These are phyloP conservation scores for Paradoxurus hermaphroditus DNA, from an alignment of 2,113 vertebrate genomes.

Conservation along the genomic window DNA sequence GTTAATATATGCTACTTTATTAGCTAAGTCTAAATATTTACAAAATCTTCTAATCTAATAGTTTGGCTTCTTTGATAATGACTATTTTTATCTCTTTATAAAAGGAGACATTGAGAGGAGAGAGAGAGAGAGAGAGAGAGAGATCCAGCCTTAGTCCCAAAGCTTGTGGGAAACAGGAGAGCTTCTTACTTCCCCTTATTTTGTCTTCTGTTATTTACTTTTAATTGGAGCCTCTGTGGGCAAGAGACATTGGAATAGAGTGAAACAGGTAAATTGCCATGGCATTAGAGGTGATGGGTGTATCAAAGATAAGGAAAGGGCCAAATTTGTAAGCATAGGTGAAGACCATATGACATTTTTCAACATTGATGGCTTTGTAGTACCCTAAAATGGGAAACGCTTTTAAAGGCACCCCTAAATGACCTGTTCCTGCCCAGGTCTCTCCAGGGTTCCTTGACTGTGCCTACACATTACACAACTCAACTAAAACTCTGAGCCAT, in stretches of 20 bases:
- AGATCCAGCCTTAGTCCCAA: not conserved
- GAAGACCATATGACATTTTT: not conserved
- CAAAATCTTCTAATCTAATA: not conserved
- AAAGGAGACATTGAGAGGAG: not conserved
- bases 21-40: constrained; percentile 48
- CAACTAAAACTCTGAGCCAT: not conserved
- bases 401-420: not conserved
- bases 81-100: not conserved
- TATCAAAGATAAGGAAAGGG: constrained; percentile 1
- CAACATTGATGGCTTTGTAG: not conserved
- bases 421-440: not conserved
- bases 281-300: not conserved
- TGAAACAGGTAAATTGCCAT: not conserved
- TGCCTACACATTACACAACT: not conserved
- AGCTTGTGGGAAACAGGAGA: not conserved
- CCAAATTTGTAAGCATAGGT: not conserved
- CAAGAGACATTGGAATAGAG: not conserved
- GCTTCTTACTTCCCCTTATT: not conserved
- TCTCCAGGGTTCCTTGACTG: not conserved
- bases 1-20: constrained; percentile 13
- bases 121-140: not conserved
- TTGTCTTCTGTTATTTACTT: constrained; percentile 1
- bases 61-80: not conserved
- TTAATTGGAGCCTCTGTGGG: not conserved
- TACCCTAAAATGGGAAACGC: not conserved